phyloP scores from a whole-genome alignment of 1,140 invertebrate genomes.

The Copidosoma floridanum region DNA sequence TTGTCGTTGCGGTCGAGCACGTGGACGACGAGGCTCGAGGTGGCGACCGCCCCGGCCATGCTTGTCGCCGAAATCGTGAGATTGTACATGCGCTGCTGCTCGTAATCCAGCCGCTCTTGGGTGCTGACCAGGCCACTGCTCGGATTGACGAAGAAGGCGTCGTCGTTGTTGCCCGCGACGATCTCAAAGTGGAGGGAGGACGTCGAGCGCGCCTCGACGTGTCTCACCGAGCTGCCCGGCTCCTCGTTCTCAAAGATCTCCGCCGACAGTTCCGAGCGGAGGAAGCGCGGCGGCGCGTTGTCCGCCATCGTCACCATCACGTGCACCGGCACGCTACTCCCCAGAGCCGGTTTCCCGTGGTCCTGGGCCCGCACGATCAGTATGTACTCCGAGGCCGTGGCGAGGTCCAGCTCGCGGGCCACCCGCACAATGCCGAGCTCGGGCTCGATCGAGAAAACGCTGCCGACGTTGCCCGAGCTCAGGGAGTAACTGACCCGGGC shows the following conservation, averaged over 20 bases:
- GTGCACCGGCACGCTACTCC: constrained; percentile 78
- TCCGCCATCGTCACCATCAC: constrained; percentile 85
- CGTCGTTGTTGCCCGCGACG: constrained; percentile 70
- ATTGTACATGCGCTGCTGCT: constrained; percentile 75
- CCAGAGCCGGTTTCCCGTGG: constrained; percentile 71
- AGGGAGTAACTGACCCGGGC: constrained; percentile 79
- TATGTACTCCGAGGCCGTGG: constrained; percentile 74
- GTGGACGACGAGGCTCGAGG: constrained; percentile 78
- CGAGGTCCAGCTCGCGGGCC: constrained; percentile 70
- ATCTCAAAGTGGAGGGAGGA: constrained; percentile 83
- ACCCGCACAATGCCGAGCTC: constrained; percentile 75
- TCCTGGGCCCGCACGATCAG: constrained; percentile 80
- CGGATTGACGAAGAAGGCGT: constrained; percentile 79
- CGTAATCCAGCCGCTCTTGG: constrained; percentile 75
- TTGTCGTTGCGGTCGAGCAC: constrained; percentile 97
- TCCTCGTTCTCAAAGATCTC: constrained; percentile 85
- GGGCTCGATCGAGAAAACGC: constrained; percentile 77
- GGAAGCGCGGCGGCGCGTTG: constrained; percentile 81
- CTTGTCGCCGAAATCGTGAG: constrained; percentile 81
- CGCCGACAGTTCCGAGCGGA: constrained; percentile 63
- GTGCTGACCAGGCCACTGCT: constrained; percentile 79
- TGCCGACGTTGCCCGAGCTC: constrained; percentile 80
- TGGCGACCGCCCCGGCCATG: constrained; percentile 73
- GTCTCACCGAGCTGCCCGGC: constrained; percentile 73
- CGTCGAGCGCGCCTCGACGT: constrained; percentile 74